phyloP scores from a whole-genome alignment of 2,797 vertebrate species.

The Cirrhinus molitorella region DNA sequence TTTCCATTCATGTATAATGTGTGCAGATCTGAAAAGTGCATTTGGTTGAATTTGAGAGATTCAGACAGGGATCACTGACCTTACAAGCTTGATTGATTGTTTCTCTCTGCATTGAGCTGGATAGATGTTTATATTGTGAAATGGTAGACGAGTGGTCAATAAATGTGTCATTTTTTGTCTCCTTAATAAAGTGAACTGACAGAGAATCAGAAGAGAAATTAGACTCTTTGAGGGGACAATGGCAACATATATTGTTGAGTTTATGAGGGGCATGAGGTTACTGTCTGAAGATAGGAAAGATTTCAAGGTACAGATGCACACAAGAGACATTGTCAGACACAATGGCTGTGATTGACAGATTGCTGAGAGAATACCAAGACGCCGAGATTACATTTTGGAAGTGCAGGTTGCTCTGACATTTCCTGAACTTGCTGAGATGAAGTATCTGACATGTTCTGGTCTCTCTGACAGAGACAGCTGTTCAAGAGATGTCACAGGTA shows the following conservation, averaged over 20 bases:
- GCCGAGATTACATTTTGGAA: constrained; percentile 10
- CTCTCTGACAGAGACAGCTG: constrained; percentile 1
- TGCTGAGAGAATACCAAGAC: constrained; percentile 17
- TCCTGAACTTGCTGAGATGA: constrained; percentile 34
- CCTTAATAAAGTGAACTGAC: constrained; percentile 44
- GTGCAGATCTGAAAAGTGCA: constrained; percentile 1
- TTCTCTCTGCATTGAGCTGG: constrained; percentile 12
- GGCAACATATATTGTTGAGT: constrained; percentile 25
- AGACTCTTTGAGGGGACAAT: constrained; percentile 4
- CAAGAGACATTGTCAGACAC: constrained; percentile 29
- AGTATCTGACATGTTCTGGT: constrained; percentile 27
- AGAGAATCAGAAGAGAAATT: constrained; percentile 31
- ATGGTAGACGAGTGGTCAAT: constrained; percentile 29
- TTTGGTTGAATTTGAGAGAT: constrained; percentile 19
- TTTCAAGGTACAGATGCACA: constrained; percentile 21
- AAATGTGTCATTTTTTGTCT: constrained; percentile 25
- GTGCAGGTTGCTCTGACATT: constrained; percentile 38
- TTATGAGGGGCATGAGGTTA: constrained; percentile 30
- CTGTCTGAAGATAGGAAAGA: not conserved
- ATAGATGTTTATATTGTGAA: constrained; percentile 18
- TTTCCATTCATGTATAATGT: constrained; percentile 2
- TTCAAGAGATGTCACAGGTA: constrained; percentile 30
- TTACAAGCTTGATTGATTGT: constrained; percentile 26
- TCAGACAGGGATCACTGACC: constrained; percentile 35
- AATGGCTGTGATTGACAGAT: constrained; percentile 41